Conservation (phyloP, 1,140 invertebrate species). For the Pseudomyrmex concolor region DNA sequence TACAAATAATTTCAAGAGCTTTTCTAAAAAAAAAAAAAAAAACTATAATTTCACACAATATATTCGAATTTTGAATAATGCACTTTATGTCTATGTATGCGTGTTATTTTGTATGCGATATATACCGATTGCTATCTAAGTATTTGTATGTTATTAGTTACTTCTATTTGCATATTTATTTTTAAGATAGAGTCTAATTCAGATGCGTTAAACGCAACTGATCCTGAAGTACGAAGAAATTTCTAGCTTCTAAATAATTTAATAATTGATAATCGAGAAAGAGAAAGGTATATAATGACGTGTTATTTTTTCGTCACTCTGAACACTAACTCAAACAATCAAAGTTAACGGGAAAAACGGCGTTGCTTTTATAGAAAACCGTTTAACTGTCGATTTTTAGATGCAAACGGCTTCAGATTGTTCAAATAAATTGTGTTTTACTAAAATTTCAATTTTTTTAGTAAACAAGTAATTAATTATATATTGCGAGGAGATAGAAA, state of each 20-base stretch:
- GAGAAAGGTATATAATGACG: not conserved
- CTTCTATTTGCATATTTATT: not conserved
- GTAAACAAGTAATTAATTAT: no score
- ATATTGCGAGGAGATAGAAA: no score
- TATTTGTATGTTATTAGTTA: not conserved
- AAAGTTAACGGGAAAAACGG: conserved; percentile 41
- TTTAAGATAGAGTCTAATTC: conserved; percentile 7
- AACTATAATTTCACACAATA: conserved; percentile 28
- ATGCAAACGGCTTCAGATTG: no score
- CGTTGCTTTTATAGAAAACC: conserved; percentile 8
- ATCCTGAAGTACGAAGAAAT: not conserved
- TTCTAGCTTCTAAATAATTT: conserved; percentile 30
- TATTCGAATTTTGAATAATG: conserved; percentile 16
- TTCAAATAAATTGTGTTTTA: no score
- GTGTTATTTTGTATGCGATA: conserved; percentile 18
- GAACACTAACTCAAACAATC: conserved; percentile 1
- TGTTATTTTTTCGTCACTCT: not conserved
- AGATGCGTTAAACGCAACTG: conserved; percentile 10
- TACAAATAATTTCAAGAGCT: not conserved
- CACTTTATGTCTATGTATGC: not conserved
- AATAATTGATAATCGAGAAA: conserved; percentile 8
- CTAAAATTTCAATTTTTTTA: no score
- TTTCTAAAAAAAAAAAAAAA: not conserved
- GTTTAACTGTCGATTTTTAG: not conserved
- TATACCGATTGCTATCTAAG: not conserved